These are phyloP conservation scores for Toxotes lorentzi DNA, from an alignment of 2,797 vertebrate species.

Conservation along the genomic window DNA sequence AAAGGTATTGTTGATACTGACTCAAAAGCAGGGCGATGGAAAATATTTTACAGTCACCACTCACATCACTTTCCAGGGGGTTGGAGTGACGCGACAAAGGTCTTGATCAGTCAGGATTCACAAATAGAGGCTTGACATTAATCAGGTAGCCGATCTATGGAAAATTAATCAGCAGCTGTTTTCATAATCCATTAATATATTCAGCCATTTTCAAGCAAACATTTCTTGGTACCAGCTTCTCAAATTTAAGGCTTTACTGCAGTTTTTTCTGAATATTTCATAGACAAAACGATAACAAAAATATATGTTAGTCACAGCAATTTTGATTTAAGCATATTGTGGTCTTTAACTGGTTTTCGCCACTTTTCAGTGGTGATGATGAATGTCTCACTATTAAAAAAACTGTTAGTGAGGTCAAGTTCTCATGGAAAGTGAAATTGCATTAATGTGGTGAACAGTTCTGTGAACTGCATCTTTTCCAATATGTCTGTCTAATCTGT, in stretches of 20 bases:
- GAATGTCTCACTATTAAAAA: not conserved
- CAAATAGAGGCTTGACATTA: not conserved
- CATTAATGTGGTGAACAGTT: not conserved
- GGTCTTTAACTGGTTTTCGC: not conserved
- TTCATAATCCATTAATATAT: not conserved
- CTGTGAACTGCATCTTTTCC: not conserved
- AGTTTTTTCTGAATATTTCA: not conserved
- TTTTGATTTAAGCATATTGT: not conserved
- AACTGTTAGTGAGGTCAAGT: not conserved
- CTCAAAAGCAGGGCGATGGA: conserved; percentile 11
- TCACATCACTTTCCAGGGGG: not conserved
- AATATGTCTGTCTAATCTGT: not conserved
- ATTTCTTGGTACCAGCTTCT: not conserved
- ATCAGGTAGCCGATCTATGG: not conserved
- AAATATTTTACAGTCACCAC: conserved; percentile 3
- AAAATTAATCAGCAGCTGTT: not conserved
- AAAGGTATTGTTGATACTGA: not conserved
- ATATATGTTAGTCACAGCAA: too few species aligned
- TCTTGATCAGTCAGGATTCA: not conserved
- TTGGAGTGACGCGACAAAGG: not conserved
- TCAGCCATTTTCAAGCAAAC: not conserved
- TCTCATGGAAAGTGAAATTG: not conserved
- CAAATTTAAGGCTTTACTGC: not conserved
- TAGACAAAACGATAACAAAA: too few species aligned
- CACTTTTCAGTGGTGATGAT: not conserved